Evolutionary conservation across 2,888 invertebrate genomes (phyloP).

Genomic region (Nysson spinosus): DNA sequence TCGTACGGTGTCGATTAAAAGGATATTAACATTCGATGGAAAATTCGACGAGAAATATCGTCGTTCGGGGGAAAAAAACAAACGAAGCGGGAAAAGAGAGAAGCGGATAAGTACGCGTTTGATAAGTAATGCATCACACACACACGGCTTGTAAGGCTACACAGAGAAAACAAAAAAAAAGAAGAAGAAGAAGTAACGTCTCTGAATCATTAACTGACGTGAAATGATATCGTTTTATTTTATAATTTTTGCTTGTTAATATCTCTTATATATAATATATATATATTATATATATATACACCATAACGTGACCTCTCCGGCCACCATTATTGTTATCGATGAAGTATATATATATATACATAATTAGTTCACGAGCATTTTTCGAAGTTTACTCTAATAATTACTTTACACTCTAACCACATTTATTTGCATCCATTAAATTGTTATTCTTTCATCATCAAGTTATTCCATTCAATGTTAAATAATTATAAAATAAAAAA

Average conservation of each 20-base stretch:
- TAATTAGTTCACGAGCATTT: slow-evolving; percentile 54
- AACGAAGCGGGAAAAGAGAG: too few relatives aligned
- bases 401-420: slow-evolving; percentile 75
- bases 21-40: too few relatives aligned
- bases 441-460: slow-evolving; percentile 77
- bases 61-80: too few relatives aligned
- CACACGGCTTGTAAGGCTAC: slow-evolving; percentile 16
- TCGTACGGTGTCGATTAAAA: too few relatives aligned
- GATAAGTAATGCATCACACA: slow-evolving; percentile 36
- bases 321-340: slow-evolving; percentile 53
- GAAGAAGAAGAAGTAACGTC: slow-evolving; percentile 20
- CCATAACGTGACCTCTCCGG: slow-evolving; percentile 51
- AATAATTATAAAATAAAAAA: slow-evolving; percentile 72
- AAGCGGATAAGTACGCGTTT: too few relatives aligned
- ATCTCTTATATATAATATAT: neutral
- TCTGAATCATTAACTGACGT: slow-evolving; percentile 42
- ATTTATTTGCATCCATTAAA: slow-evolving; percentile 76
- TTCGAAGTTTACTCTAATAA: slow-evolving; percentile 68
- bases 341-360: slow-evolving; percentile 42
- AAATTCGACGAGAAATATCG: too few relatives aligned
- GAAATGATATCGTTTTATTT: slow-evolving; percentile 27
- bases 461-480: slow-evolving; percentile 77
- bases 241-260: slow-evolving; percentile 35
- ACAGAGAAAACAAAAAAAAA: neutral
- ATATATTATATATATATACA: neutral